Evolutionary conservation across 64 coral and sea anemone genomes (phyloP).

Genomic region (Trachythela sp.): DNA sequence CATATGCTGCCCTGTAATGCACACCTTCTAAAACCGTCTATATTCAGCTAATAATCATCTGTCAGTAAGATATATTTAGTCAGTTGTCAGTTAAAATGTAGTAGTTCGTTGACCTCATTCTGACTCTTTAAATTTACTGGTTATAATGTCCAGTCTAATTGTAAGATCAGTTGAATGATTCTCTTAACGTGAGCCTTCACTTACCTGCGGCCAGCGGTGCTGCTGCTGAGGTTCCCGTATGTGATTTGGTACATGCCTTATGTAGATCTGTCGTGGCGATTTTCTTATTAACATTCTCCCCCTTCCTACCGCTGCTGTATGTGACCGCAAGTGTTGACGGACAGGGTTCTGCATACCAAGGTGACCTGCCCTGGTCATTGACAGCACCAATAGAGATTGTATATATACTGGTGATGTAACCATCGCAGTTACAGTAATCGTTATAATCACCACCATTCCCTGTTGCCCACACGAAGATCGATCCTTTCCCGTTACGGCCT

Average conservation of each 20-base stretch:
- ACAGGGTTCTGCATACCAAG: constrained; percentile 93
- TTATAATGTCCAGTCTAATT: too few relatives aligned
- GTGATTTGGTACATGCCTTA: constrained; percentile 62
- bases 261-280: constrained; percentile 88
- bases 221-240: constrained; percentile 95
- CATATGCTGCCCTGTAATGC: too few relatives aligned
- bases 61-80: too few relatives aligned
- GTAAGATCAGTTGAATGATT: too few relatives aligned
- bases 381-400: constrained; percentile 94
- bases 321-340: constrained; percentile 92
- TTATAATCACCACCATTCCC: constrained; percentile 84
- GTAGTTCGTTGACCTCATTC: too few relatives aligned
- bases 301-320: constrained; percentile 81
- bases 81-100: too few relatives aligned
- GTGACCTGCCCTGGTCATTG: constrained; percentile 91
- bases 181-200: background rate
- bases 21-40: too few relatives aligned
- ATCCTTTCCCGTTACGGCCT: constrained; percentile 74
- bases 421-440: constrained; percentile 97
- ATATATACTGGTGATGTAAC: constrained; percentile 97
- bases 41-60: too few relatives aligned
- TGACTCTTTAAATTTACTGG: too few relatives aligned
- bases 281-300: constrained; percentile 55
- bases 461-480: constrained; percentile 99
- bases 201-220: constrained; percentile 94